Evolutionary conservation across 2,113 vertebrate genomes (phyloP), one percentile per base, ranked within the genome.

Genomic region (Hemicordylus capensis): DNA sequence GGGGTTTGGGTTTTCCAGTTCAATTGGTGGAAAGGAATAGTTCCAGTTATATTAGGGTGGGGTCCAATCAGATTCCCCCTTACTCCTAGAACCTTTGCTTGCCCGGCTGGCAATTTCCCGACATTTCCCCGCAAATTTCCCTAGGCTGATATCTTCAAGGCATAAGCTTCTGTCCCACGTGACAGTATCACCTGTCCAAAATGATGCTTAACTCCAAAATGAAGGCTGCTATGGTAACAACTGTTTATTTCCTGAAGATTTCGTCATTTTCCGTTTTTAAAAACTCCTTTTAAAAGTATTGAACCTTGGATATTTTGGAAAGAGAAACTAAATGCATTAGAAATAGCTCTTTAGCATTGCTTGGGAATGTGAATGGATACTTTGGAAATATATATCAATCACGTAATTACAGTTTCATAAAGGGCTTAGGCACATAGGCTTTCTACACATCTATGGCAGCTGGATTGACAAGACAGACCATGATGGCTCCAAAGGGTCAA

Each of bases 401-500:
- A 77, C 0, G 61, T 0, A 70, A 4, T 83, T 31, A 1, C 1
- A 0, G 0, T 76, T 84, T 92, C 5, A 0, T 0, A 48, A 56
- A 86, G 74, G 67, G 91, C 74, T 89, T 86, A 58, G 79, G 89
- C 88, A 80, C 80, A 64, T 66, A 72, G 81, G 11, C 89, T 81
- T 90, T 92, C 92, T 93, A 63, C 4, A 0, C 2, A 11, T 6
- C 3, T 63, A 1, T 64, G 91, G 92, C 79, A 78, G 85, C 85
- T 9, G 46, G 91, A 93, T 87, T 93, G 95, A 94, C 92, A 93
- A 92, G 93, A 90, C 88, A 88, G 95, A 93, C 87, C 91, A 77
- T 5, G 90, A 91, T 84, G 93, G 88, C 89, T 89, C 89, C 92
- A 87, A 92, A 92, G 89, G 89, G 92, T 95, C 96, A 94, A 93